Evolutionary conservation across 2,113 vertebrate genomes (phyloP), one percentile per base, ranked within the genome.

Genomic region (Hipposideros armiger): DNA sequence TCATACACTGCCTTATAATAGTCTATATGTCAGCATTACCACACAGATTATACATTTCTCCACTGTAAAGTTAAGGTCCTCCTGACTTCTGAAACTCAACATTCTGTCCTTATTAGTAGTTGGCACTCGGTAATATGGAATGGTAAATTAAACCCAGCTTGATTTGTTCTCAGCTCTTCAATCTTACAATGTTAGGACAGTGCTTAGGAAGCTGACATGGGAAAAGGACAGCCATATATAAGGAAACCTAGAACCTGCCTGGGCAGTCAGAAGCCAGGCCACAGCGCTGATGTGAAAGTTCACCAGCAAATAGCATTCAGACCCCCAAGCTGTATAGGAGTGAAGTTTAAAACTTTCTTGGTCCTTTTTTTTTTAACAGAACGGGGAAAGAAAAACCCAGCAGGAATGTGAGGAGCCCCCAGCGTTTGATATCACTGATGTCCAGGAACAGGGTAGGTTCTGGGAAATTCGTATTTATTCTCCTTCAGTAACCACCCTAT

Each of bases 371-470:
- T 54, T 54, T 54, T 54, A 86, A 84, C 82, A 98, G 96, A 95
- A 72, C 36, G 56, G 2, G 26, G 64, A 95, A 62, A 77, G 86
- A 84, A 92, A 93, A 89, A 4, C 45, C 30, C 88, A 95, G 56
- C 93, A 80, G 30, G 87, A 91, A 70, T 36, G 73, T 17, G 76
- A 90, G n/a, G 89, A 91, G 62, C 45, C 26, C 4, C 47, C 74
- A 73, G 73, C 28, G 0, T 80, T 47, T 78, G 77, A 62, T 40
- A 40, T 7, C 76, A 15, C 77, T 26, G 69, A 94, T 14, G n/a
- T 50, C 85, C 92, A 83, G 58, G 77, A 91, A 40, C 84, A 86
- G 30, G 96, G 97, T 97, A 93, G 17, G 97, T 95, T 80, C 62
- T 64, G 81, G 52, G 40, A 62, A 66, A 77, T 69, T 78, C 20